Base-by-base conservation (phyloP, 2,113 vertebrate species). In the Bubo blakistoni region DNA sequence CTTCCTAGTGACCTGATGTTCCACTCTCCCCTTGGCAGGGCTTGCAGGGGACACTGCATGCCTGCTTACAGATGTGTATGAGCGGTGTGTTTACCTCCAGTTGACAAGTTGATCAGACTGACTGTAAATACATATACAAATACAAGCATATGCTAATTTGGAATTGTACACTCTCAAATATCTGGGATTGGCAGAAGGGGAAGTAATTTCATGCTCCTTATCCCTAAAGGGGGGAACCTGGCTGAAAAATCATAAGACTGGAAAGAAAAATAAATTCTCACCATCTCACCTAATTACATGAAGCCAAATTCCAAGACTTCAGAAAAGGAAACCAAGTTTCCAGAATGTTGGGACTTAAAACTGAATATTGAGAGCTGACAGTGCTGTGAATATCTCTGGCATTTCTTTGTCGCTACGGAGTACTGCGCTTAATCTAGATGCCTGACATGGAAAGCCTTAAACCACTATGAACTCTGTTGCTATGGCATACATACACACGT, bases 231-330 rank as follows among this genome's bases (percentile, higher is more conserved):
- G 63, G 16, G 13, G 26, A 87, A 85, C 14, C 47, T 72, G 73
- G 47, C 81, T 85, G 62, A 72, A 85, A 77, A 76, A 34, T 30
- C 30, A 1, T 6, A n/a, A 63, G 72, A 63, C 22, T 61, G 74
- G 87, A 78, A 86, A 77, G 40, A 63, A 87, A 92, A 89, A 55
- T 16, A 67, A 82, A 87, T 84, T 95, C 90, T 88, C 78, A 85
- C n/a, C 49, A 29, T 86, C 82, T 94, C 91, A 81, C 82, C 62
- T 94, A 90, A 79, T 83, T 81, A 88, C 38, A 83, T 8, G 25
- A 81, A 96, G 27, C 11, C 11, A 30, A 83, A 82, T 49, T 85
- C 63, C 58, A 93, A 94, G 49, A 49, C 81, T 54, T 69, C 13
- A 80, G 63, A 46, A 93, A 34, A 77, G 40, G 34, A 90, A 93